Base-by-base conservation (phyloP, 2,797 vertebrate species). In the Xenopus petersii region DNA sequence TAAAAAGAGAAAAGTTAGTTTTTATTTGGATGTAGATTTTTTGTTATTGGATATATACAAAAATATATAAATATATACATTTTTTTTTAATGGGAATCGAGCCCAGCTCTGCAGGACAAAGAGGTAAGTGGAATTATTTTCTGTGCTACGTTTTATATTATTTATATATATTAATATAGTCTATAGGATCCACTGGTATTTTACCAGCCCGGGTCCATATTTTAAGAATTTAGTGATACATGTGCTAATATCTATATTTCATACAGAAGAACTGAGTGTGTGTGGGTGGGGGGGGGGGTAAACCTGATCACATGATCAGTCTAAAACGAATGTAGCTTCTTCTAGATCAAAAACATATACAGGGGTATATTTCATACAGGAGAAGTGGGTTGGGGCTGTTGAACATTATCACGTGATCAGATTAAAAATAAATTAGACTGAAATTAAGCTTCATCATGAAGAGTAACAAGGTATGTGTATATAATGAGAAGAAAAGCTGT, bases 1-100 rank as follows among this genome's bases (percentile, higher is more conserved):
- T 65, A 21, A 64, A 21, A 83, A 84, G 78, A 84, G 79, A 4
- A 80, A 65, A 80, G 63, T 51, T 21, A 8, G 7, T 63, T 36
- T 8, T 64, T 12, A n/a, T n/a, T 64, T 64, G 61, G 21, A 4
- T 36, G 12, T 33, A 63, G 30, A 30, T 2, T 30, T 21, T 30
- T 30, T 30, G 26, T 30, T 2, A 4, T 64, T 64, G 61, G 21
- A 4, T 36, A 0, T 33, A 63, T 4, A 12, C 30, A 0, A 58
- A 58, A 12, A 12, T 5, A 51, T 51, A 51, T 15, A 51, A 15
- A 30, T 21, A 26, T 10, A 17, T 21, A 55, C n/a, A n/a, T n/a
- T n/a, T n/a, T n/a, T 55, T 48, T 51, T 77, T 72, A 80, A 79
- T 16, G 62, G 73, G 64, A 54, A 71, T 47, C 55, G 70, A 77